Evolutionary conservation across 2,888 invertebrate genomes (phyloP).

Genomic region (Epistrophe grossulariae): DNA sequence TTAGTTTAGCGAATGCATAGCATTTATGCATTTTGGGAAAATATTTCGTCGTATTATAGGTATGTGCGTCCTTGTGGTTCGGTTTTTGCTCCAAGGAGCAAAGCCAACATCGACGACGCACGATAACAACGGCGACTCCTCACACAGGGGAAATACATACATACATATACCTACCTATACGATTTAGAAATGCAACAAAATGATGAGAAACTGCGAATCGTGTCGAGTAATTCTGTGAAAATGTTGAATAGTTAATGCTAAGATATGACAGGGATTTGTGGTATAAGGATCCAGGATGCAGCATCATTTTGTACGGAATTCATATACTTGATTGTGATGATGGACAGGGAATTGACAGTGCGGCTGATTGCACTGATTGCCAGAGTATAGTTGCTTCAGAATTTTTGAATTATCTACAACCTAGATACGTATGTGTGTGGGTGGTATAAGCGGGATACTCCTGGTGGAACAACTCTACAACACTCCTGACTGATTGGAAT

Average conservation of each 20-base stretch:
- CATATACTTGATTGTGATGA: constrained; percentile 21
- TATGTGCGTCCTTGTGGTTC: constrained; percentile 42
- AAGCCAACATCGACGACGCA: neutral
- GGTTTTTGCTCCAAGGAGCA: constrained; percentile 14
- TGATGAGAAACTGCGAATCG: constrained; percentile 32
- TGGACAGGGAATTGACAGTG: constrained; percentile 54
- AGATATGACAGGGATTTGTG: constrained; percentile 60
- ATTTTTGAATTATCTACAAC: constrained; percentile 12
- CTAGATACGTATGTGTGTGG: constrained; percentile 1
- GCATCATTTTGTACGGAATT: constrained; percentile 36
- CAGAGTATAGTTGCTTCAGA: constrained; percentile 14
- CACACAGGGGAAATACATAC: constrained; percentile 33
- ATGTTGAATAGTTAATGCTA: constrained; percentile 57
- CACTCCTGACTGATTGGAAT: constrained; percentile 5
- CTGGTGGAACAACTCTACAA: neutral
- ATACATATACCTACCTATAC: neutral
- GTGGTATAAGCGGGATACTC: neutral
- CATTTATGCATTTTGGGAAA: constrained; percentile 33
- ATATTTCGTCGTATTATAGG: constrained; percentile 27
- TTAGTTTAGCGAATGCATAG: neutral
- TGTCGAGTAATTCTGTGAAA: constrained; percentile 50
- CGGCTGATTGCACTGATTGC: constrained; percentile 56
- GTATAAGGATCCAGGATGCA: constrained; percentile 31
- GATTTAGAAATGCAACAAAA: constrained; percentile 33
- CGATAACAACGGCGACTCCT: neutral